These are phyloP conservation scores for Himalopsyche japonica DNA, from an alignment of 2,888 invertebrate species.

Conservation along the genomic window DNA sequence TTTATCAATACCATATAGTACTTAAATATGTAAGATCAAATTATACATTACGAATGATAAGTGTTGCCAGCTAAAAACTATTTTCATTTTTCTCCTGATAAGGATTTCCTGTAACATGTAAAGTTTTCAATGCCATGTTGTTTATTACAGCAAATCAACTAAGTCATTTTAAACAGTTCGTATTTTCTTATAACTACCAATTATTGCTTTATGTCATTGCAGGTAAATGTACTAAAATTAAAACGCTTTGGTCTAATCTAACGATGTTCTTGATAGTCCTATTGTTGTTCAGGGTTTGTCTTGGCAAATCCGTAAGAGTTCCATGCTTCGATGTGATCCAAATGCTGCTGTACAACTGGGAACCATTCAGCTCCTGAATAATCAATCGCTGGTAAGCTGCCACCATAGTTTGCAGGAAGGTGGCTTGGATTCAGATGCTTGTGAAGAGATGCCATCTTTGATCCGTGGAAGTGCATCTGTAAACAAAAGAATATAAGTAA, in stretches of 20 bases:
- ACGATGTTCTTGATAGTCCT: neutral
- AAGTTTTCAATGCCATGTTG: no score
- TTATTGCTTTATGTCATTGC: neutral
- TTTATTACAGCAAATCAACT: no score
- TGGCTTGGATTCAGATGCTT: constrained; percentile 68
- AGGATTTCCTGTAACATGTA: no score
- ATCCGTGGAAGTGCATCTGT: constrained; percentile 82
- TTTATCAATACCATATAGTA: no score
- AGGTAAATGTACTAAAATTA: neutral
- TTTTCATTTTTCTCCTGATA: no score
- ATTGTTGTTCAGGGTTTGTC: neutral
- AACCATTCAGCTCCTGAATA: constrained; percentile 81
- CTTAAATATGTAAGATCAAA: no score
- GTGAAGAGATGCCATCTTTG: constrained; percentile 78
- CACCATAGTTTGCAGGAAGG: constrained; percentile 78
- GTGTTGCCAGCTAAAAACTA: no score
- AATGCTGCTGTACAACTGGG: constrained; percentile 65
- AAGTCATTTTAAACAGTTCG: no score
- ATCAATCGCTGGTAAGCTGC: constrained; percentile 72
- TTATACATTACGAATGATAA: no score
- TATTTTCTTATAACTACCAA: neutral
- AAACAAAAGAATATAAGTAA: constrained; percentile 42
- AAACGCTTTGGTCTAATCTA: neutral
- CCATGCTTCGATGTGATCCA: constrained; percentile 70
- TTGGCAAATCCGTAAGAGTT: constrained; percentile 69